Conservation (phyloP, 2,113 vertebrate species). For the Mustela lutreola region DNA sequence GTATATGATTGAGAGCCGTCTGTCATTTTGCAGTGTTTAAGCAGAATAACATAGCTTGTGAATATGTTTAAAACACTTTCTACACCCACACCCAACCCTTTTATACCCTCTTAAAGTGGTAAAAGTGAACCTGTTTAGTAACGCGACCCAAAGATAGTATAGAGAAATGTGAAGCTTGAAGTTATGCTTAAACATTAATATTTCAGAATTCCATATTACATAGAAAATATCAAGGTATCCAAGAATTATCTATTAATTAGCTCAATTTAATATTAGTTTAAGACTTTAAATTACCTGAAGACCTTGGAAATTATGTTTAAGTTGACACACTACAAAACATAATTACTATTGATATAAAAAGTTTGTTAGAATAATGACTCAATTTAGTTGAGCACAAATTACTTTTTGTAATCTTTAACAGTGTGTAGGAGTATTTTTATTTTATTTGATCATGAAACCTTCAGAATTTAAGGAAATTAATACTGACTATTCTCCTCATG, state of each 20-base stretch:
- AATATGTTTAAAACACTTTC: not conserved
- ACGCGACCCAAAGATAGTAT: not conserved
- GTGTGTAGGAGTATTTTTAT: conserved; percentile 1
- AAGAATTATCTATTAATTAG: conserved; percentile 17
- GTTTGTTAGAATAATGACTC: conserved; percentile 42
- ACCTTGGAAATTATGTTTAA: conserved; percentile 40
- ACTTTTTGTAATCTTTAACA: conserved; percentile 51
- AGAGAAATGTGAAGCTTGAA: not conserved
- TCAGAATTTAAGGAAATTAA: not conserved
- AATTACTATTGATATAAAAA: conserved; percentile 42
- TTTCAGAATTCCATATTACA: not conserved
- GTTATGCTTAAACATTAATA: not conserved
- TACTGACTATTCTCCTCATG: not conserved
- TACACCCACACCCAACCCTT: not conserved
- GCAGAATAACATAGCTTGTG: not conserved
- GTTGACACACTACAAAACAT: not conserved
- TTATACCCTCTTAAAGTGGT: not conserved
- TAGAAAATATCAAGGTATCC: not conserved
- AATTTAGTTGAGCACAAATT: conserved; percentile 23
- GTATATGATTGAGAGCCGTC: not conserved
- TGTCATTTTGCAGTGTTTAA: not conserved
- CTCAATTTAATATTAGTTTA: not conserved
- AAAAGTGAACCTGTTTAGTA: conserved; percentile 12
- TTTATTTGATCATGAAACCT: not conserved
- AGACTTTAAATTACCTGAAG: conserved; percentile 37